Base-by-base conservation (phyloP, 2,797 vertebrate species). In the Vireo griseus region DNA sequence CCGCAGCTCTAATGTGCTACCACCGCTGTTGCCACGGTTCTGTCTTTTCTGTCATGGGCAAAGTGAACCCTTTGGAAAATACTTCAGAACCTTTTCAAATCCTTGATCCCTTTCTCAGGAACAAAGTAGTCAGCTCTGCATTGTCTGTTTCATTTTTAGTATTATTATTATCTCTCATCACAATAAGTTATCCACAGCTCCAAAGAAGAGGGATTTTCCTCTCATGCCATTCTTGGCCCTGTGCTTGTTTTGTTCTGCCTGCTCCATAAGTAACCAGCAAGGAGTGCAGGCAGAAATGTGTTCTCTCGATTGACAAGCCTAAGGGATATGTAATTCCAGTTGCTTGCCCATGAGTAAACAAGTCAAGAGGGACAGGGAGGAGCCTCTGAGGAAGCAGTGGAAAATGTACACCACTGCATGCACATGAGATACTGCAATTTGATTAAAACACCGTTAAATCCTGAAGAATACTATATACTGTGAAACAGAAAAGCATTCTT, bases 311-410 rank as follows among this genome's bases (percentile, higher is more conserved):
- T 79, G 68, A 85, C 6, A 31, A 87, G 52, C 16, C 16, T 83
- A 82, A 93, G 88, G 78, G 72, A 94, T 94, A 76, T 79, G 76
- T 72, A 90, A 93, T 88, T 95, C 88, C 95, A 91, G 52, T 78
- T 92, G 57, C 91, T 97, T 97, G 82, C 80, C 82, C 92, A 90
- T 92, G 75, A 92, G 77, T 86, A 94, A 96, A 90, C 59, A 93
- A 84, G 86, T 76, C 1, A 4, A 94, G 74, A 94, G 65, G 35
- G n/a, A 89, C 57, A 73, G 72, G 55, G 82, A 77, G 14, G 11
- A 40, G 3, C 29, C n/a, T 31, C 26, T 67, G 50, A 75, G 29
- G 48, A 67, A 24, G 26, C 5, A 9, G 20, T n/a, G 37, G 39
- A 58, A 81, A 94, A 61, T 13, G 6, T 13, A 45, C 39, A 39